These are phyloP conservation scores for Actenoides hombroni DNA, from an alignment of 2,113 vertebrate species.

Conservation along the genomic window DNA sequence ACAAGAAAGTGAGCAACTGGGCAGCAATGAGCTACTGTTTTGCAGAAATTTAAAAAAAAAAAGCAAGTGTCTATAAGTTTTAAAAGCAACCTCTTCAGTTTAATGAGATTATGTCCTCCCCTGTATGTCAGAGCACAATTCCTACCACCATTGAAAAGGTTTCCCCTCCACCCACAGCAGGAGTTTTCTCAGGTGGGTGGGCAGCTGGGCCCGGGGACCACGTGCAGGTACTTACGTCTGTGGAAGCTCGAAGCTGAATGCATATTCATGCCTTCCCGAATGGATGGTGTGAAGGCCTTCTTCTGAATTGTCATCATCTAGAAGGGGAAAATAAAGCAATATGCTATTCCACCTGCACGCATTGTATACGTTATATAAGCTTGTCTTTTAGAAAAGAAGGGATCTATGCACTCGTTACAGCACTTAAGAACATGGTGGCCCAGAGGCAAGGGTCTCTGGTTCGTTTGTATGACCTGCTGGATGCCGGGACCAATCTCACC, in stretches of 20 bases:
- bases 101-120: slow-evolving; percentile 45
- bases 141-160: slow-evolving; percentile 73
- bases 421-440: fast-evolving
- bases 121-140: slow-evolving; percentile 47
- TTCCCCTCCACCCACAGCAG: slow-evolving; percentile 54
- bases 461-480: fast-evolving
- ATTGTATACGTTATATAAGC: background rate
- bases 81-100: slow-evolving; percentile 70
- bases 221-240: slow-evolving; percentile 87
- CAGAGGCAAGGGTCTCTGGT: background rate
- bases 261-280: slow-evolving; percentile 98
- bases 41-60: background rate
- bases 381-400: background rate
- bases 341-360: background rate
- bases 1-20: background rate
- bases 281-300: slow-evolving; percentile 95
- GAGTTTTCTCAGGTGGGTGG: background rate
- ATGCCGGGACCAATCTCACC: background rate
- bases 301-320: slow-evolving; percentile 97
- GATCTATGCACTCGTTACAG: background rate
- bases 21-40: background rate
- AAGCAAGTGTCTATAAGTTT: background rate
- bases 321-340: slow-evolving; percentile 8
- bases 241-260: slow-evolving; percentile 99
- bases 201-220: background rate